Base-by-base conservation (phyloP, 1,140 invertebrate genomes). In the Rhizoglyphus robini region DNA sequence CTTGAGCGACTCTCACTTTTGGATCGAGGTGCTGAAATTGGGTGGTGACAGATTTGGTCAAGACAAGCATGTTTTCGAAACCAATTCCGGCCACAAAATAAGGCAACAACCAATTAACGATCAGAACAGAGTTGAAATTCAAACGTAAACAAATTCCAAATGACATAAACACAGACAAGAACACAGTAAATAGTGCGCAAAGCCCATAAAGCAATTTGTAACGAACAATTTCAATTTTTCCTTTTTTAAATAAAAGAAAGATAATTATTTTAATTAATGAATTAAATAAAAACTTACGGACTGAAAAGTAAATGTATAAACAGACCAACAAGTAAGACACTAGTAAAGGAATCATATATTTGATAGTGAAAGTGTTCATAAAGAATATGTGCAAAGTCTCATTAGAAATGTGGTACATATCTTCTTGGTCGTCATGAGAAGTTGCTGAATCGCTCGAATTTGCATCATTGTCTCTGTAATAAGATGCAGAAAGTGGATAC, bases 131-230 rank as follows among this genome's bases (percentile, higher is more conserved):
- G 51, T 76, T 77, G 18, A 83, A 70, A 34, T 81, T 92, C 75
- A 96, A 94, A 72, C 92, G 87, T 70, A 92, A 88, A 76, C 92
- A 96, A 25, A 96, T 81, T 29, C 93, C 93, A 69, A 94, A 82
- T 1, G 91, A 93, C 88, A 96, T 96, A 2, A 86, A 83, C 1
- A 97, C 76, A 30, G 92, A 95, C 1, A 87, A 84, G 1, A 91
- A 81, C 0, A 96, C 87, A 1, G 92, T 95, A 3, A 88, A 73
- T 4, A 91, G 86, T 2, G 91, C 90, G 74, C 88, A 88, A 41
- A 94, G 81, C 0, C 93, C 90, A 71, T 98, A 83, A 1, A 88
- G 86, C 61, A 92, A 77, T 77, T 96, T 94, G 1, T 90, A 95
- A 71, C 89, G 88, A 15, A 98, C 85, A 61, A 91, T 82, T 74